Evolutionary conservation across 2,113 vertebrate genomes (phyloP), one percentile per base, ranked within the genome.

Genomic region (Ictalurus punctatus): DNA sequence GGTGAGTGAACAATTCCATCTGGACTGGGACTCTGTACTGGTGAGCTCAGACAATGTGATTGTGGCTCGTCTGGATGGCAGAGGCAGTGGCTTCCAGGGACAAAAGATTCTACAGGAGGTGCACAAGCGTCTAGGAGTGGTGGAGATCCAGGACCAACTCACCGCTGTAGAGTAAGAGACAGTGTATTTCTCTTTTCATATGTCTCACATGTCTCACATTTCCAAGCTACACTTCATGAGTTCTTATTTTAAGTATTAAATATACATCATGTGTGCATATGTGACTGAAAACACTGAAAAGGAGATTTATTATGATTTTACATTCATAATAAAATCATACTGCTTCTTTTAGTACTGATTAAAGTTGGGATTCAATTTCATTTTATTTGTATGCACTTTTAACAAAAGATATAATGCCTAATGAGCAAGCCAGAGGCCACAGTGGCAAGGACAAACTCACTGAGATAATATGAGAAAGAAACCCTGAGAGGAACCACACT

Each of bases 1-100:
- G 78, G 98, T 99, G 92, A 97, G 95, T 84, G 98, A 99, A 92
- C 95, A 94, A 88, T 99, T 97, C 94, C 95, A 92, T 69, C 92
- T 98, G 91, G 95, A 96, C 94, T 99, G 98, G 98, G 98, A 98
- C 93, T 98, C 98, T 1, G 97, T 99, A 84, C 96, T 99, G 94
- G 96, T 98, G 87, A 98, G 98, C 94, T 97, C 96, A 1, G 97
- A 98, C 92, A 95, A 94, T 88, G 92, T 98, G 90, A 97, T 99
- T 85, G 94, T 97, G 92, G 98, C 97, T 92, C 97, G 96, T 65
- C 97, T 99, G 93, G 98, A 99, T 88, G 97, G 98, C 78, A 96
- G 98, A 90, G 98, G 98, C 90, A 99, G 97, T 90, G 97, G 98
- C 90, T 98, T 97, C 93, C 97, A 96, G 94, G 98, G 98, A 6